These are phyloP conservation scores for Nasonia giraulti DNA, from an alignment of 1,140 invertebrate species.

Conservation along the genomic window DNA sequence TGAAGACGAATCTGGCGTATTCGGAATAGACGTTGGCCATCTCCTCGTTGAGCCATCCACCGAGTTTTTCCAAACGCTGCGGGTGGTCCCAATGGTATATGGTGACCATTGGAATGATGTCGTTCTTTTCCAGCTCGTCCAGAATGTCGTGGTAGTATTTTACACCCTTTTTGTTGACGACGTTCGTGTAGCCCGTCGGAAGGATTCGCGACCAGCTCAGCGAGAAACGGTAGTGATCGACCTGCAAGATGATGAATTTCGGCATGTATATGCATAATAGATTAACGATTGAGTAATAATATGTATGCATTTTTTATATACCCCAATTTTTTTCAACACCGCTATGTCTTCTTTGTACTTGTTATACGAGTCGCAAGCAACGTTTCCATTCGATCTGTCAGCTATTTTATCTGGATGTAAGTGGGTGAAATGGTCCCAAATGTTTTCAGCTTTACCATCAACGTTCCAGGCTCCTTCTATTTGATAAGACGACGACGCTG, in stretches of 20 bases:
- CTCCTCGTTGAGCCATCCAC: conserved; percentile 77
- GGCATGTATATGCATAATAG: no score
- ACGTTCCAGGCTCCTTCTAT: conserved; percentile 41
- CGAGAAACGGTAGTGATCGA: conserved; percentile 77
- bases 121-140: conserved; percentile 73
- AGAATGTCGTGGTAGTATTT: conserved; percentile 77
- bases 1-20: conserved; percentile 74
- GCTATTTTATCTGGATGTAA: conserved; percentile 57
- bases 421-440: conserved; percentile 67
- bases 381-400: conserved; percentile 74
- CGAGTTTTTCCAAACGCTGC: conserved; percentile 74
- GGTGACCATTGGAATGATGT: conserved; percentile 74
- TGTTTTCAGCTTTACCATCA: conserved; percentile 67
- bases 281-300: neutral
- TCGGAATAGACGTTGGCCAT: conserved; percentile 76
- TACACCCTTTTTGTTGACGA: conserved; percentile 74
- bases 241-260: conserved; percentile 49
- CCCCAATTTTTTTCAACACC: conserved; percentile 70
- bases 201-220: conserved; percentile 78
- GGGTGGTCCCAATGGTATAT: conserved; percentile 77
- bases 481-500: conserved; percentile 26
- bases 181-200: conserved; percentile 75
- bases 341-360: conserved; percentile 73
- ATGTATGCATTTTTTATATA: conserved; percentile 56
- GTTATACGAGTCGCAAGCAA: conserved; percentile 73